Evolutionary conservation across 1,140 invertebrate genomes (phyloP), one percentile per base, ranked within the genome.

Genomic region (Penaeus indicus): DNA sequence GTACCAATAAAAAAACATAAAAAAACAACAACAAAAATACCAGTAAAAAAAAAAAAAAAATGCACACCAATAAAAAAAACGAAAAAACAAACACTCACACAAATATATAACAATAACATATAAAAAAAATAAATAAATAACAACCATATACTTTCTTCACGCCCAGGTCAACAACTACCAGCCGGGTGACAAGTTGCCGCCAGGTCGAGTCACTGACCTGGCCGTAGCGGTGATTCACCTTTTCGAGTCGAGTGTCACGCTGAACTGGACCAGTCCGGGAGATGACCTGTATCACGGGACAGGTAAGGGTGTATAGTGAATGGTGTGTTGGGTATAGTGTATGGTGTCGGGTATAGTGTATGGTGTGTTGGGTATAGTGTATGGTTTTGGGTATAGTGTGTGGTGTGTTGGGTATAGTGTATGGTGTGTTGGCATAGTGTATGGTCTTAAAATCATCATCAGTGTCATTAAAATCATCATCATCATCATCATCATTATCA

Each of bases 191-290:
- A 64, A 84, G 63, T 42, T 82, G 25, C 79, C 89, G 0, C 89
- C 89, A 3, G 89, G 89, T 27, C 79, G 85, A 16, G 85, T 90
- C 19, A 84, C 69, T 21, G 89, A 90, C 84, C 85, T 90, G 32
- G 7, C 21, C 18, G 91, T 90, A 11, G 54, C 79, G 3, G 64
- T 4, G 1, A 83, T 88, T 47, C 27, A 82, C 72, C 79, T 85
- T 13, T 69, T 84, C 22, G 75, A 87, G 5, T 27, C n/a, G 32
- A 42, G 60, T 0, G 91, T 91, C 16, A 64, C 27, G 25, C 84
- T 91, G n/a, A 63, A 62, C 54, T 91, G 91, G 91, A 91, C 91
- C n/a, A 86, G 83, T 63, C 90, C 90, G 5, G 91, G 91, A 0
- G 91, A 91, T 79, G 91, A 91, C 64, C 77, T 84, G 63, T 89